phyloP scores from a whole-genome alignment of 2,113 vertebrate species.

The Pungitius pungitius region DNA sequence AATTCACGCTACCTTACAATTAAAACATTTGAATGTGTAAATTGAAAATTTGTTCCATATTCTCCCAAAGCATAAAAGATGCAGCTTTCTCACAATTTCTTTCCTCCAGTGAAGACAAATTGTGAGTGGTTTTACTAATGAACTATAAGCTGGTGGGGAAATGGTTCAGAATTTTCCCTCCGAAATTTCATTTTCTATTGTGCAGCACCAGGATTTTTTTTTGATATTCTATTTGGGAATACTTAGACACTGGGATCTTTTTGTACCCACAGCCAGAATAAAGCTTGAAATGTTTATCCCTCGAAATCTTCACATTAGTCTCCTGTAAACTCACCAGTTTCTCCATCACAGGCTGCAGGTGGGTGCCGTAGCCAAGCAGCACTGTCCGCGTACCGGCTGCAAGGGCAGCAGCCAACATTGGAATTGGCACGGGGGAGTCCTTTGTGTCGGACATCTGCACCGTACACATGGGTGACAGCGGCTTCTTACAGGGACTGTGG shows the following conservation, averaged over 20 bases:
- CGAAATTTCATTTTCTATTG: too few species aligned
- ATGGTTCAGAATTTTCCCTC: too few species aligned
- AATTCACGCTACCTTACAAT: not conserved
- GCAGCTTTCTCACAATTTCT: not conserved
- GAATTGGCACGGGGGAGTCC: constrained; percentile 87
- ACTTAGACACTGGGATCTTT: too few species aligned
- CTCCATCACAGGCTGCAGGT: constrained; percentile 92
- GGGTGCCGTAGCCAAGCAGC: constrained; percentile 89
- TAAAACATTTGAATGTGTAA: not conserved
- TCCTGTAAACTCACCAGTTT: constrained; percentile 82
- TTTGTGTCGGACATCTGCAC: constrained; percentile 90
- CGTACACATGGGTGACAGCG: constrained; percentile 88
- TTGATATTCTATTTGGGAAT: too few species aligned
- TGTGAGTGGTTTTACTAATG: too few species aligned
- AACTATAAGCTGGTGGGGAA: too few species aligned
- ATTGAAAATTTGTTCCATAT: not conserved
- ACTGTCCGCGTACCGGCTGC: constrained; percentile 83
- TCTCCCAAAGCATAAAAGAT: not conserved
- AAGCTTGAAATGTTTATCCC: not conserved
- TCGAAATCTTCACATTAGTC: not conserved
- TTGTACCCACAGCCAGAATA: too few species aligned
- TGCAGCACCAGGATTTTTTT: too few species aligned
- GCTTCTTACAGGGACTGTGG: constrained; percentile 93
- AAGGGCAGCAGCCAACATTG: constrained; percentile 88
- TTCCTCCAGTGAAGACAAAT: too few species aligned